Conservation (phyloP, 1,140 invertebrate genomes). For the Papilio xuthus region DNA sequence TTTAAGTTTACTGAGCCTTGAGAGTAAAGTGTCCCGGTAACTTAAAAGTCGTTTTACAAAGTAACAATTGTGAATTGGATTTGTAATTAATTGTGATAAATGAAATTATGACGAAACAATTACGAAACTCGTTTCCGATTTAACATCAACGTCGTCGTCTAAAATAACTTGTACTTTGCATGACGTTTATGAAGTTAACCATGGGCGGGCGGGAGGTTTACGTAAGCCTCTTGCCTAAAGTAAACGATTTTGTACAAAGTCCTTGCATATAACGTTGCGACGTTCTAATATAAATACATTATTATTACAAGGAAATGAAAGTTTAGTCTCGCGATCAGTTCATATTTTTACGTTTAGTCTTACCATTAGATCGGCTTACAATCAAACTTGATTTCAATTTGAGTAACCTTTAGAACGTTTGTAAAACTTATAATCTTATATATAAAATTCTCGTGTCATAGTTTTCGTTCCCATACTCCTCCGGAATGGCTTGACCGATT, state of each 20-base stretch:
- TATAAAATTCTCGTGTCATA: too few relatives aligned
- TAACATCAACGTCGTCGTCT: conserved; percentile 5
- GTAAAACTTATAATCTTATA: too few relatives aligned
- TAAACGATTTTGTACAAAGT: conserved; percentile 9
- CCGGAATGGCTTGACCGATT: too few relatives aligned
- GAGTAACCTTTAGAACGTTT: too few relatives aligned
- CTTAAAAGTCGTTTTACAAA: conserved; percentile 6
- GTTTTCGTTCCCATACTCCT: too few relatives aligned
- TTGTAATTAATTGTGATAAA: conserved; percentile 21
- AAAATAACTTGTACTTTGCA: conserved; percentile 15
- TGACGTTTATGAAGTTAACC: conserved; percentile 23
- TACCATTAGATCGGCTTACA: too few relatives aligned
- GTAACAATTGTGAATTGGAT: not conserved
- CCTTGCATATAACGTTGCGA: not conserved
- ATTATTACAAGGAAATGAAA: not conserved
- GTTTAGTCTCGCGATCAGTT: too few relatives aligned
- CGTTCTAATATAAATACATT: not conserved
- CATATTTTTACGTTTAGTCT: too few relatives aligned
- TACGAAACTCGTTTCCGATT: conserved; percentile 9
- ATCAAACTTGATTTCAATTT: too few relatives aligned
- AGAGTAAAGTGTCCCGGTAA: not conserved
- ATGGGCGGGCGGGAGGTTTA: conserved; percentile 1
- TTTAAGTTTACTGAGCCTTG: conserved; percentile 2
- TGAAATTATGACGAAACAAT: conserved; percentile 25
- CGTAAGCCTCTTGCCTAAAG: conserved; percentile 9